A percentile compares a stretch with the other conserved stretches of the same genome.
phyloP scores from a whole-genome alignment of 2,113 vertebrate genomes.

The Tonatia bakeri region DNA sequence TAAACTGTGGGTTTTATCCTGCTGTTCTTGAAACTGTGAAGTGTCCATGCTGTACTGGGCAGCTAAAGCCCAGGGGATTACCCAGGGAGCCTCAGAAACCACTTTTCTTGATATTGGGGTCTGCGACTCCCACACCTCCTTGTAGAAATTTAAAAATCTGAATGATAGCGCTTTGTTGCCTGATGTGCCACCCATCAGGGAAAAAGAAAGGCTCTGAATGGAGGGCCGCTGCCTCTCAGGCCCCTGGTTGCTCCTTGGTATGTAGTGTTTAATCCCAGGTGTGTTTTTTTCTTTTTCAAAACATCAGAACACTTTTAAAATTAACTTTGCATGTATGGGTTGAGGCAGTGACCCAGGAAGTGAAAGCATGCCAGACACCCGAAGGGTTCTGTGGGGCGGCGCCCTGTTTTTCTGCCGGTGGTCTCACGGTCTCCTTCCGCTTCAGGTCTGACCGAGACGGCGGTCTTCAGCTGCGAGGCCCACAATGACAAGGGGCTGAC shows the following conservation, averaged over 20 bases:
- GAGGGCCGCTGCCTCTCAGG: not conserved
- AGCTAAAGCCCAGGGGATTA: not conserved
- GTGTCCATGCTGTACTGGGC: not conserved
- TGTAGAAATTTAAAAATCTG: not conserved
- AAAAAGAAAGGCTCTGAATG: not conserved
- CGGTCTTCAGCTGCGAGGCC: constrained; percentile 93
- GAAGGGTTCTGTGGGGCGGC: accelerated
- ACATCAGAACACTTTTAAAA: not conserved
- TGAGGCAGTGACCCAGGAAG: not conserved
- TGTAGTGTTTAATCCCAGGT: not conserved
- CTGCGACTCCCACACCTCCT: not conserved
- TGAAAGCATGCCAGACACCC: not conserved
- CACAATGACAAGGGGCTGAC: constrained; percentile 89
- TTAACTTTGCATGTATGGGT: not conserved
- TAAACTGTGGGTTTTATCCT: not conserved
- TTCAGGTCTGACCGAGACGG: constrained; percentile 84
- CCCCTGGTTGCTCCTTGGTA: not conserved
- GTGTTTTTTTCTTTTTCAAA: not conserved
- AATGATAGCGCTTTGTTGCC: not conserved
- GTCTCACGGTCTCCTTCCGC: not conserved
- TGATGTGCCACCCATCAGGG: not conserved
- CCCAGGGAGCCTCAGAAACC: not conserved
- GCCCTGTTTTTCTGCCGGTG: not conserved
- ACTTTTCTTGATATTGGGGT: not conserved
- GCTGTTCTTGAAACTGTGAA: not conserved